Evolutionary conservation across 1,140 invertebrate genomes (phyloP).

Genomic region (Drosophila nebulosa): DNA sequence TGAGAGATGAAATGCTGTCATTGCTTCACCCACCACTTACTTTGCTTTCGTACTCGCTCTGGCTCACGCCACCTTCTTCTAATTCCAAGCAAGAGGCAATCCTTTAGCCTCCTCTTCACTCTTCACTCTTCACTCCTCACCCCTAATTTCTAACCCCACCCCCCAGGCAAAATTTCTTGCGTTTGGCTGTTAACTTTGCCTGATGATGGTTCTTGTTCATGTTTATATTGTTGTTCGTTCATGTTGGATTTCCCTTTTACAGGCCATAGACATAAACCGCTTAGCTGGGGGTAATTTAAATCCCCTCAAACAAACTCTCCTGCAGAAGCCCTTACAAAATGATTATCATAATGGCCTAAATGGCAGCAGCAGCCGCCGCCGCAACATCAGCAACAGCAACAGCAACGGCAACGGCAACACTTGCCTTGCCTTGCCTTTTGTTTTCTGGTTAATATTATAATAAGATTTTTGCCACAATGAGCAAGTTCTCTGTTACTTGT

Average conservation of each 20-base stretch:
- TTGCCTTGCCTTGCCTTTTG: background rate
- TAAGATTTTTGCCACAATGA: background rate
- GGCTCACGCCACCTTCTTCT: background rate
- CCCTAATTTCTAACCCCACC: background rate
- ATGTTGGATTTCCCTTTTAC: slow-evolving; percentile 17
- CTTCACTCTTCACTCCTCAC: background rate
- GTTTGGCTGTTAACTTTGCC: slow-evolving; percentile 12
- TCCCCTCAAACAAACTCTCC: slow-evolving; percentile 58
- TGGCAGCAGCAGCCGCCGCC: background rate
- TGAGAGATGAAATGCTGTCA: slow-evolving; percentile 32
- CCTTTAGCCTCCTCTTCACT: background rate
- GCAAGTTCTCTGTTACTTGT: slow-evolving; percentile 4
- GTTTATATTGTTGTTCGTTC: slow-evolving; percentile 12
- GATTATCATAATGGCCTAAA: slow-evolving; percentile 58
- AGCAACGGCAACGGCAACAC: background rate
- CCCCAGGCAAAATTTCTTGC: background rate
- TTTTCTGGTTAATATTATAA: slow-evolving; percentile 1
- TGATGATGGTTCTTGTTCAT: slow-evolving; percentile 33
- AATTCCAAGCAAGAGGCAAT: background rate
- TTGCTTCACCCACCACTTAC: background rate
- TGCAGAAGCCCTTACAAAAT: slow-evolving; percentile 62
- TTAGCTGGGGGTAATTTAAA: slow-evolving; percentile 72
- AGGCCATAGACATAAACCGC: slow-evolving; percentile 53
- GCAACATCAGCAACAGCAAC: background rate
- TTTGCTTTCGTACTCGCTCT: too few relatives aligned